A percentile compares a stretch with the other conserved stretches of the same genome.
Evolutionary conservation across 2,113 vertebrate genomes (phyloP).

Genomic region (Talpa occidentalis): DNA sequence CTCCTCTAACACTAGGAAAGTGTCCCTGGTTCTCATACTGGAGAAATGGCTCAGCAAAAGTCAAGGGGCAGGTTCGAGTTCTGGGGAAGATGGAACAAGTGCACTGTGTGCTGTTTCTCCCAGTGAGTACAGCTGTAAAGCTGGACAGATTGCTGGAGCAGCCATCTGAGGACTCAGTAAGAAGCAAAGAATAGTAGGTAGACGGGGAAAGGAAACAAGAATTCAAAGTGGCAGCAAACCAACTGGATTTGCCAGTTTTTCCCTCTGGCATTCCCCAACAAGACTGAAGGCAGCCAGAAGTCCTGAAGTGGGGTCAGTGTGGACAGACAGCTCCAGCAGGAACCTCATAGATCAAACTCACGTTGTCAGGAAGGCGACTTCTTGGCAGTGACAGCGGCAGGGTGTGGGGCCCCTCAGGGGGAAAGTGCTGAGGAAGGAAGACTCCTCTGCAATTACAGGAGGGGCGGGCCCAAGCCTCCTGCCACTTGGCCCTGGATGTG

Average conservation of each 20-base stretch:
- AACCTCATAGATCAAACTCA: not conserved
- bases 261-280: not conserved
- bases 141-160: not conserved
- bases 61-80: not conserved
- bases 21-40: not conserved
- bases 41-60: not conserved
- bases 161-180: not conserved
- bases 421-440: not conserved
- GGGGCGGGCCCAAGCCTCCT: not conserved
- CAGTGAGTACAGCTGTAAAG: fast-evolving
- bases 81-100: not conserved
- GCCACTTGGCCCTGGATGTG: not conserved
- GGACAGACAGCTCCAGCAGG: not conserved
- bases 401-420: not conserved
- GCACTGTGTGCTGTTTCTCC: not conserved
- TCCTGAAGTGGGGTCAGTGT: not conserved
- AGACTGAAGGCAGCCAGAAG: not conserved
- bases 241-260: not conserved
- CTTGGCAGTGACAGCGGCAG: not conserved
- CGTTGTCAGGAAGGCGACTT: not conserved
- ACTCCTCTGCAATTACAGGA: not conserved
- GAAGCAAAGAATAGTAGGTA: not conserved
- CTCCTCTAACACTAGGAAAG: not conserved
- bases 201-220: not conserved
- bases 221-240: not conserved